Evolutionary conservation across 1,140 invertebrate genomes (phyloP).

Genomic region (Lucilia cuprina): DNA sequence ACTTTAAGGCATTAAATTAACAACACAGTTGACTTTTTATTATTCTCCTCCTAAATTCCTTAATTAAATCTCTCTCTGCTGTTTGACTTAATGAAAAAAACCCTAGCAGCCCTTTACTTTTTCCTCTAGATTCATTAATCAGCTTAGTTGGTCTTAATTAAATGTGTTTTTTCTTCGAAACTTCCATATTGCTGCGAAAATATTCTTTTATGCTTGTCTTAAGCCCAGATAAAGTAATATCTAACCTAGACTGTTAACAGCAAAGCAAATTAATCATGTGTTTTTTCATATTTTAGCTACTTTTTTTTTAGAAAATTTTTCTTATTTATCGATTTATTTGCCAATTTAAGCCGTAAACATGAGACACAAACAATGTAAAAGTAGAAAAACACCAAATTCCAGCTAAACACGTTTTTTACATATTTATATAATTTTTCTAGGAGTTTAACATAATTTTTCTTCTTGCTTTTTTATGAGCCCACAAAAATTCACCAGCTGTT

Average conservation of each 20-base stretch:
- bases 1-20: too few relatives aligned
- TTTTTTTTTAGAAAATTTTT: neutral
- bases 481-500: conserved; percentile 14
- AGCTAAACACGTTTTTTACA: neutral
- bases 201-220: too few relatives aligned
- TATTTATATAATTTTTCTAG: neutral
- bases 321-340: conserved; percentile 9
- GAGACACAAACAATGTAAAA: neutral
- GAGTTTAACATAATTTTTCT: neutral
- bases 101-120: neutral
- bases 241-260: neutral
- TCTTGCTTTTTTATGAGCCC: neutral
- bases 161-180: neutral
- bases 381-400: neutral
- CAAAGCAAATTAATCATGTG: neutral
- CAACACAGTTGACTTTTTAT: too few relatives aligned
- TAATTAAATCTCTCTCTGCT: neutral
- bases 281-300: neutral
- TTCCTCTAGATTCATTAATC: neutral
- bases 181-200: neutral
- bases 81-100: neutral
- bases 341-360: neutral
- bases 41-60: neutral
- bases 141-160: neutral
- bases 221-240: too few relatives aligned